phyloP scores from a whole-genome alignment of 2,888 invertebrate genomes.

The Busseola fusca region DNA sequence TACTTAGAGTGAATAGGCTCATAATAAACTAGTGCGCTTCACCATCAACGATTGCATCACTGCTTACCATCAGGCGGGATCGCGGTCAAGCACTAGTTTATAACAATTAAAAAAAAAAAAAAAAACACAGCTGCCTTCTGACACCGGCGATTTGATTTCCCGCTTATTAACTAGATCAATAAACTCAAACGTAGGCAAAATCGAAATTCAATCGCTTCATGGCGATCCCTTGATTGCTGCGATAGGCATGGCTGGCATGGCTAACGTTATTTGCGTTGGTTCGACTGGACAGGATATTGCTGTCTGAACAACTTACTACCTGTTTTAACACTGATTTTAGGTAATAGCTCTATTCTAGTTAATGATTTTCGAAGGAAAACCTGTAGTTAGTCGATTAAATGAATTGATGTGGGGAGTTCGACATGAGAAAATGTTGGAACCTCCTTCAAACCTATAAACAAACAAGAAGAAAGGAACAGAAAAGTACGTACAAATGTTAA shows the following conservation, averaged over 20 bases:
- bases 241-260: slow-evolving; percentile 67
- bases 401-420: neutral
- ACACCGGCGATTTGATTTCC: slow-evolving; percentile 73
- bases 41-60: too few species aligned
- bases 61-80: too few species aligned
- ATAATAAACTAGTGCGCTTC: too few species aligned
- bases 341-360: slow-evolving; percentile 43
- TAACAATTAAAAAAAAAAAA: too few species aligned
- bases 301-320: slow-evolving; percentile 69
- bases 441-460: neutral
- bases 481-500: neutral
- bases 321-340: slow-evolving; percentile 60
- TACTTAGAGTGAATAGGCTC: too few species aligned
- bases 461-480: neutral
- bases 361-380: slow-evolving; percentile 4
- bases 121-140: slow-evolving; percentile 72
- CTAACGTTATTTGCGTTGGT: slow-evolving; percentile 64
- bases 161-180: slow-evolving; percentile 70
- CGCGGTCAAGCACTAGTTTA: too few species aligned
- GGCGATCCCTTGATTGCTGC: slow-evolving; percentile 51
- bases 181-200: slow-evolving; percentile 57
- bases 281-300: slow-evolving; percentile 79
- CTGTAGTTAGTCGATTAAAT: neutral
- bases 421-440: neutral
- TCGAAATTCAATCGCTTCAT: slow-evolving; percentile 67